phyloP scores from a whole-genome alignment of 2,797 vertebrate species.

The Eulemur albifrons region DNA sequence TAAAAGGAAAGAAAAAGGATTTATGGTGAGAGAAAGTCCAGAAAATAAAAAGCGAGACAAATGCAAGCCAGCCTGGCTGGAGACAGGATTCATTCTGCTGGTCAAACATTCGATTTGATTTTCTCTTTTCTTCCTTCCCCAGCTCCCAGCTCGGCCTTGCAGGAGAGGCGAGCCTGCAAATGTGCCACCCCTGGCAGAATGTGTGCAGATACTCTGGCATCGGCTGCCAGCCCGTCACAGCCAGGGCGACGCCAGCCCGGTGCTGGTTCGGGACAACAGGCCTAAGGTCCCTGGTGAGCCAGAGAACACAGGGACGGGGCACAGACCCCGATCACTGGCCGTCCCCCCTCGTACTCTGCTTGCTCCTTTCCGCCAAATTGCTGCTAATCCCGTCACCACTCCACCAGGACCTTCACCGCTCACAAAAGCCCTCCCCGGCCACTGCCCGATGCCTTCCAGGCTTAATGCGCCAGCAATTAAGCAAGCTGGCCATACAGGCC shows the following conservation, averaged over 20 bases:
- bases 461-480: slow-evolving; percentile 42
- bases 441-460: background rate
- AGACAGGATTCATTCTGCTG: slow-evolving; percentile 52
- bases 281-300: background rate
- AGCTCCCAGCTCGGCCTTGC: background rate
- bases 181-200: background rate
- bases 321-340: rapidly evolving
- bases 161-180: background rate
- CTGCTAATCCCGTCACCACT: background rate
- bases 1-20: slow-evolving; percentile 48
- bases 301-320: background rate
- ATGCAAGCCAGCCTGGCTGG: slow-evolving; percentile 28
- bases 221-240: background rate
- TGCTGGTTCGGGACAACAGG: background rate
- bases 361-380: background rate
- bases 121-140: slow-evolving; percentile 19
- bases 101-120: slow-evolving; percentile 1
- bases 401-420: slow-evolving; percentile 20
- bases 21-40: slow-evolving; percentile 63
- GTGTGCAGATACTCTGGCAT: background rate
- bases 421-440: slow-evolving; percentile 13
- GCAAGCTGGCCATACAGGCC: background rate
- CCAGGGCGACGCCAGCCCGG: background rate
- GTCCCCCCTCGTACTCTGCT: background rate
- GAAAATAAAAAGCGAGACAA: slow-evolving; percentile 59